Conservation (phyloP, 2,797 vertebrate genomes). For the Sitta carolinensis region DNA sequence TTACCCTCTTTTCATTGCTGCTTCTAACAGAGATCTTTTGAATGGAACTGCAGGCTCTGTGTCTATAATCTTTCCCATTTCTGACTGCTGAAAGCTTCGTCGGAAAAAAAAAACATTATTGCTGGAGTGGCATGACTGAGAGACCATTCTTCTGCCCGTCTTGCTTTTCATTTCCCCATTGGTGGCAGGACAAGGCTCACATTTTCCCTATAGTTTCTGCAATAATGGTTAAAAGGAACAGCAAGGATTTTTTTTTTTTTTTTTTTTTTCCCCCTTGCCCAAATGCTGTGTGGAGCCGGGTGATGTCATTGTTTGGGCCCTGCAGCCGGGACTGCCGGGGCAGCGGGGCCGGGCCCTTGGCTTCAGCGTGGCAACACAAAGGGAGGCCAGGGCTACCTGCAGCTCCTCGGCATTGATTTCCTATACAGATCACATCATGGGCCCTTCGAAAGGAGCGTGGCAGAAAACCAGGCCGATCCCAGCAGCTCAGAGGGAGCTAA, state of each 20-base stretch:
- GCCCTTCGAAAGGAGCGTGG: background rate
- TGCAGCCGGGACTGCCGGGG: background rate
- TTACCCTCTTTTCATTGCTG: background rate
- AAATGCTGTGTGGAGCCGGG: accelerated
- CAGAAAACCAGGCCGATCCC: background rate
- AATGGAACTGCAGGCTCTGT: background rate
- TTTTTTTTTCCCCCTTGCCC: background rate
- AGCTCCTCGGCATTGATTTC: conserved; percentile 14
- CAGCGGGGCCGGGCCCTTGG: background rate
- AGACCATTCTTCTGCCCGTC: background rate
- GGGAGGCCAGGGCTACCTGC: conserved; percentile 26
- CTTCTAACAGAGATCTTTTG: conserved; percentile 32
- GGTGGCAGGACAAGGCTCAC: background rate
- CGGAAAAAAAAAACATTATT: background rate
- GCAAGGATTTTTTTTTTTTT: background rate
- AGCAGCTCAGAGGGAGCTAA: background rate
- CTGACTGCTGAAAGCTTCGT: conserved; percentile 12
- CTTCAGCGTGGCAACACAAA: background rate
- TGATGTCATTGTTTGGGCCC: background rate
- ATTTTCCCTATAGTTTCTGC: background rate
- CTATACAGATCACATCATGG: background rate
- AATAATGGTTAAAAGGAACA: background rate
- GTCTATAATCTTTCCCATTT: conserved; percentile 5
- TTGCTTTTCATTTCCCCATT: background rate
- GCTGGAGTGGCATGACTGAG: background rate